Percentiles rank a stretch among this genome's conserved stretches.
Conservation (phyloP, 2,113 vertebrate genomes). For the Protomyctophum bolini region DNA sequence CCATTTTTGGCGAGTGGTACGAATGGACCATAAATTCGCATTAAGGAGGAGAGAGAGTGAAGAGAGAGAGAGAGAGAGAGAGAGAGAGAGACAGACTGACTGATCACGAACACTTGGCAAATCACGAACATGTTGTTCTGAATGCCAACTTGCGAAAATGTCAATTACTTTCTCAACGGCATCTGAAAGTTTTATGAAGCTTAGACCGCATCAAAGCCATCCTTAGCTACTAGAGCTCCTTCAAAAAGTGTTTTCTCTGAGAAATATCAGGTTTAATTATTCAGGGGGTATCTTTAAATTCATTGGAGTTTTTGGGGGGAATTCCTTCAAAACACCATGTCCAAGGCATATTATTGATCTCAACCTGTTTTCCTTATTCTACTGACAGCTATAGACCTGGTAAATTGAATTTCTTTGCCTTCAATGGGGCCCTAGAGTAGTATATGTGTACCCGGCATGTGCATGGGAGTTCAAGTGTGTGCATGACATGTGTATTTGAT, state of each 20-base stretch:
- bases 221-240: constrained; percentile 54
- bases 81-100: constrained; percentile 32
- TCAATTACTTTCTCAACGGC: constrained; percentile 67
- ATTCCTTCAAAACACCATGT: constrained; percentile 61
- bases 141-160: constrained; percentile 74
- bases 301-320: constrained; percentile 65
- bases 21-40: background rate
- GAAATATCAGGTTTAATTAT: constrained; percentile 74
- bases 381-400: constrained; percentile 12
- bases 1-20: too few relatives aligned
- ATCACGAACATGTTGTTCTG: constrained; percentile 51
- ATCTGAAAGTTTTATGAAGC: constrained; percentile 79
- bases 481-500: too few relatives aligned
- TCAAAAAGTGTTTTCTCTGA: constrained; percentile 68
- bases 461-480: too few relatives aligned
- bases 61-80: constrained; percentile 14
- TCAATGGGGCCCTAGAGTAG: constrained; percentile 14
- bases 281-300: constrained; percentile 63
- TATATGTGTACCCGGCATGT: too few relatives aligned
- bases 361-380: constrained; percentile 36
- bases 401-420: constrained; percentile 34
- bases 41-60: background rate
- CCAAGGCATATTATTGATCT: constrained; percentile 60
- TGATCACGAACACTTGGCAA: constrained; percentile 65
- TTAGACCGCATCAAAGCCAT: constrained; percentile 73